Base-by-base conservation (phyloP, 2,797 vertebrate genomes). In the Stomatorhinus walkeri region DNA sequence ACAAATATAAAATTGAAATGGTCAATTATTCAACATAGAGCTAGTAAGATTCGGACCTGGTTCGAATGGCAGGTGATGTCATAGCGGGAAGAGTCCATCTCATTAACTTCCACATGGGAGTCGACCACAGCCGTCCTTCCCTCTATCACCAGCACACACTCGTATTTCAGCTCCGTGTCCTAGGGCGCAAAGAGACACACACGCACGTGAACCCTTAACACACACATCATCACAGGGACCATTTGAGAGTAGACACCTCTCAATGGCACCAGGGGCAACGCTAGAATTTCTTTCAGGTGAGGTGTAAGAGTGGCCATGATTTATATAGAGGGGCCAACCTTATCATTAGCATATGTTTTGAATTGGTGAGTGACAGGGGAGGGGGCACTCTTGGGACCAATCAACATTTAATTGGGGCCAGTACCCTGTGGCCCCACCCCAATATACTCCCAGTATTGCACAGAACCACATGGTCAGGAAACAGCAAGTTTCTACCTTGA, bases 81-180 rank as follows among this genome's bases (percentile, higher is more conserved):
- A 91, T 96, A 99, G 88, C 92, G 91, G 0, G 95, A 95, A 4
- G 94, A 95, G 32, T 97, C 95, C 64, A 91, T 93, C 64, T 95
- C 95, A 36, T 97, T 96, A 19, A 91, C 93, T 93, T 97, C 96
- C 22, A 99, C 96, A 48, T 94, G 95, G 59, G 98, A 97, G 0
- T 97, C 96, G 87, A 98, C 96, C 43, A 96, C 96, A 91, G 99
- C 96, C 8, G 95, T 96, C 10, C 92, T 95, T 0, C 97, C 97
- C 89, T 99, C 98, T 59, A 99, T 96, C 89, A 97, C 95, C 93
- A 99, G 90, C 90, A 98, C 97, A 90, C 98, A 99, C 91, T 98
- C 95, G 0, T 97, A 97, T 89, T 96, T 96, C 94, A 96, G 92
- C 1, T 97, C 96, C 10, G 94, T 89, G 86, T 98, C 97, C 98